These are phyloP conservation scores for Prosopocoilus inquinatus DNA, from an alignment of 2,888 invertebrate genomes.

Conservation along the genomic window DNA sequence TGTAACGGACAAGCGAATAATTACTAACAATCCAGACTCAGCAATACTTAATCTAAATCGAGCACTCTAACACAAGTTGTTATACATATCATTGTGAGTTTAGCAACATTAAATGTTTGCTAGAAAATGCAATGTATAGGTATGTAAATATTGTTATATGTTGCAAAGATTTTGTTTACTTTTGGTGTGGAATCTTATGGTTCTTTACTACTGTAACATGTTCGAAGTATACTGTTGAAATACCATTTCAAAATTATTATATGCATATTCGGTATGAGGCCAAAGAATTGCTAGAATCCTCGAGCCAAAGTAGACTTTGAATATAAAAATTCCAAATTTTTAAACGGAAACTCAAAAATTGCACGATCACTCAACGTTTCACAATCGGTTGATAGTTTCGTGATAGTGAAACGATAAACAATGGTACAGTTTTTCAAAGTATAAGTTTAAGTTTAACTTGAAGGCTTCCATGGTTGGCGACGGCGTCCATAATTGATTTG, in stretches of 20 bases:
- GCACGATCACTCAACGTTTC: too few species aligned
- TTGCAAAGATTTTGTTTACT: constrained; percentile 32
- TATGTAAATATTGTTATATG: constrained; percentile 37
- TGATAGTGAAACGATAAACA: too few species aligned
- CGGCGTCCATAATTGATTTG: too few species aligned
- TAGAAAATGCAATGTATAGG: constrained; percentile 27
- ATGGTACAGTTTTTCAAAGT: too few species aligned
- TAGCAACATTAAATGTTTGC: constrained; percentile 22
- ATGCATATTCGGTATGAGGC: too few species aligned
- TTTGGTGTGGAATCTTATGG: constrained; percentile 39
- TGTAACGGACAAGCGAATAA: constrained; percentile 3
- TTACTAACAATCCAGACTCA: constrained; percentile 14
- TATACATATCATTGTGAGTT: constrained; percentile 40
- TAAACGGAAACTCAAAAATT: too few species aligned
- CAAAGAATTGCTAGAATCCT: too few species aligned
- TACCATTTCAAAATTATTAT: not conserved
- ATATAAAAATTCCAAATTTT: too few species aligned
- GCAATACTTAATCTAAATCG: constrained; percentile 12
- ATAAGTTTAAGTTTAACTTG: too few species aligned
- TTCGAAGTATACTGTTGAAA: not conserved
- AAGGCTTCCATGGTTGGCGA: too few species aligned
- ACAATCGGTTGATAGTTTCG: too few species aligned
- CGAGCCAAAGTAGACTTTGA: too few species aligned
- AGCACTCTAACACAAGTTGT: constrained; percentile 24
- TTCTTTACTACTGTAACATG: constrained; percentile 4